Conservation (phyloP, 2,888 invertebrate genomes). For the Poecilobothrus nobilitatus region DNA sequence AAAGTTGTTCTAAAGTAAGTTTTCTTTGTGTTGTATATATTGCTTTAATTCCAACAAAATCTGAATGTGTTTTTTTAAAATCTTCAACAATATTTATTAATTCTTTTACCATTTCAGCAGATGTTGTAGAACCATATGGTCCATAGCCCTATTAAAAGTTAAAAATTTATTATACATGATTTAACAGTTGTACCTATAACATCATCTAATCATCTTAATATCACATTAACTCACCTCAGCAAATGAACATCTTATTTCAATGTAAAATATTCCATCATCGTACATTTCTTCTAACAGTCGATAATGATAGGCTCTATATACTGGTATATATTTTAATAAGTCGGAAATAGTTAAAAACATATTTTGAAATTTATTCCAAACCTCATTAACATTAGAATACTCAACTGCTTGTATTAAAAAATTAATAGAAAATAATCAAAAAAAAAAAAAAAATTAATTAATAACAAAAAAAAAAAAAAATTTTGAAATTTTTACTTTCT, state of each 20-base stretch:
- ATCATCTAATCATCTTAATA: background rate
- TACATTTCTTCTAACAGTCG: slow-evolving; percentile 50
- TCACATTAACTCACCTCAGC: slow-evolving; percentile 29
- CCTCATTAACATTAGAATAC: slow-evolving; percentile 32
- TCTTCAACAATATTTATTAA: slow-evolving; percentile 41
- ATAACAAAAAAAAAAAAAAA: slow-evolving; percentile 8
- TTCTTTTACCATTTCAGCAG: slow-evolving; percentile 41
- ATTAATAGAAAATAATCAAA: background rate
- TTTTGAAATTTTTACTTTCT: too few species aligned
- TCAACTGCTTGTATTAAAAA: slow-evolving; percentile 31
- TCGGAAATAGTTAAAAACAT: slow-evolving; percentile 46
- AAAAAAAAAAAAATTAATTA: background rate
- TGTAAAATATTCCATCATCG: slow-evolving; percentile 54
- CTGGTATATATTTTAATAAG: slow-evolving; percentile 47
- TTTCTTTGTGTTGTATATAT: slow-evolving; percentile 44
- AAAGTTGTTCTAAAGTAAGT: slow-evolving; percentile 15
- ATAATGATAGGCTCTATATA: slow-evolving; percentile 50
- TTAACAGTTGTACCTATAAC: background rate
- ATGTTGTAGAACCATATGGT: slow-evolving; percentile 47
- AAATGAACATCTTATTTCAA: slow-evolving; percentile 47
- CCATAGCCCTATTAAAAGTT: slow-evolving; percentile 45
- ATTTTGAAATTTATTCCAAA: slow-evolving; percentile 48
- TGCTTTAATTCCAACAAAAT: slow-evolving; percentile 53
- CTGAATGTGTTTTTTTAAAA: slow-evolving; percentile 48
- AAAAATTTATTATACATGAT: slow-evolving; percentile 7